Conservation (phyloP, 2,888 invertebrate species). For the Synanthedon vespiformis region DNA sequence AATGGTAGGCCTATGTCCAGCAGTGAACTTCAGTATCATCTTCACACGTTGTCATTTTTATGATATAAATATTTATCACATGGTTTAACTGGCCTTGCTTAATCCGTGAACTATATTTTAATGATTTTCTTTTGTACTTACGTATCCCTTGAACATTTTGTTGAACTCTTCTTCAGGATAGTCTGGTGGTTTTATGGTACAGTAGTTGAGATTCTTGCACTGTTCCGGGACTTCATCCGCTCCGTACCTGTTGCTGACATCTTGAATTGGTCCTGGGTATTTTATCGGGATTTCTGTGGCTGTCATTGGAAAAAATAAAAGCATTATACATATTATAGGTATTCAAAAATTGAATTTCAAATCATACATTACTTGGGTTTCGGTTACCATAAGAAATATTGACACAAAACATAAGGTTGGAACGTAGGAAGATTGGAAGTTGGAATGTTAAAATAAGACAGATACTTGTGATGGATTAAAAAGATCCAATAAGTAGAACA, state of each 20-base stretch:
- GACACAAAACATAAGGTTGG: background rate
- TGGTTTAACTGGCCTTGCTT: too few species aligned
- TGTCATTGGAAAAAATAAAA: conserved; percentile 10
- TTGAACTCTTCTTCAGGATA: conserved; percentile 42
- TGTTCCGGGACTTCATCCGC: conserved; percentile 20
- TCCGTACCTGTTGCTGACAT: conserved; percentile 19
- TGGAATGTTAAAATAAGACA: too few species aligned
- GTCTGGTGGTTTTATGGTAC: conserved; percentile 35
- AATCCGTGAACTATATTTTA: too few species aligned
- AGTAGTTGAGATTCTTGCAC: conserved; percentile 33
- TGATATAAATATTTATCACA: too few species aligned
- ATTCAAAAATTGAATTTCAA: background rate
- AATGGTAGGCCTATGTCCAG: too few species aligned
- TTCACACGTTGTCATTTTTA: too few species aligned
- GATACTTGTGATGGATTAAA: too few species aligned
- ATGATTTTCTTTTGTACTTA: conserved; percentile 13
- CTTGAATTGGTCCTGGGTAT: conserved; percentile 33
- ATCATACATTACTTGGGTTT: background rate
- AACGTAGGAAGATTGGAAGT: too few species aligned
- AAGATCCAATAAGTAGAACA: too few species aligned
- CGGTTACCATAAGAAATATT: background rate
- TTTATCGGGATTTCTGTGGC: conserved; percentile 18
- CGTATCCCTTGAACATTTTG: conserved; percentile 34
- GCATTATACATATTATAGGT: background rate
- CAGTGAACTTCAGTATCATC: too few species aligned